Base-by-base conservation (phyloP, 2,113 vertebrate genomes). In the Grantiella picta region DNA sequence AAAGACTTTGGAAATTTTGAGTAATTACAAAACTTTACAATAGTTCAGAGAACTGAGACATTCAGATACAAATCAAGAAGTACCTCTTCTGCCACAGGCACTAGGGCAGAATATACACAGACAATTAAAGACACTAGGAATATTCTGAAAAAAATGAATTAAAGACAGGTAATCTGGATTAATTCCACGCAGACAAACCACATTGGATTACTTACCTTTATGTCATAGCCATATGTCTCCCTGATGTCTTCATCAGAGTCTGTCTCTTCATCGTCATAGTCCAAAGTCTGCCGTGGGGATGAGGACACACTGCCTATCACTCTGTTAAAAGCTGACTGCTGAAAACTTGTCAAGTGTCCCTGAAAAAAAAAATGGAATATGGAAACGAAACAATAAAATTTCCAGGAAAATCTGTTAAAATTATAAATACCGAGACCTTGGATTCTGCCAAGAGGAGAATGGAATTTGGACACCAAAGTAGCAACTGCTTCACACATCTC, bases 191-290 rank as follows among this genome's bases (percentile, higher is more conserved):
- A 59, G 28, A 70, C 18, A 70, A 90, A 44, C 11, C 47, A 49
- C 24, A 69, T 0, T 25, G 40, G 12, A 63, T 36, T 61, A 77
- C 69, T 64, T 35, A 99, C 99, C 98, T 99, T 99, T 92, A 98
- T 97, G 86, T 99, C 99, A 31, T 99, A 99, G 71, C 99, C 99
- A 5, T 99, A 99, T 0, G 99, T 99, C 93, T 99, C 99, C 81
- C 99, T 97, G 94, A 99, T 99, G 92, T 99, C 99, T 96, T 99
- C 99, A 83, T 99, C 99, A 1, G 99, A 99, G 96, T 99, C 99
- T 0, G 99, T 99, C 96, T 99, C 99, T 88, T 99, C 99, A 33
- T 99, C 99, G 5, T 99, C 99, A 9, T 99, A 99, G 97, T 99
- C 99, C 80, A 98, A 36, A 16, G 98, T 99, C 59, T 98, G 99